Conservation (phyloP, 2,888 invertebrate genomes). For the Drosophila percnosoma region DNA sequence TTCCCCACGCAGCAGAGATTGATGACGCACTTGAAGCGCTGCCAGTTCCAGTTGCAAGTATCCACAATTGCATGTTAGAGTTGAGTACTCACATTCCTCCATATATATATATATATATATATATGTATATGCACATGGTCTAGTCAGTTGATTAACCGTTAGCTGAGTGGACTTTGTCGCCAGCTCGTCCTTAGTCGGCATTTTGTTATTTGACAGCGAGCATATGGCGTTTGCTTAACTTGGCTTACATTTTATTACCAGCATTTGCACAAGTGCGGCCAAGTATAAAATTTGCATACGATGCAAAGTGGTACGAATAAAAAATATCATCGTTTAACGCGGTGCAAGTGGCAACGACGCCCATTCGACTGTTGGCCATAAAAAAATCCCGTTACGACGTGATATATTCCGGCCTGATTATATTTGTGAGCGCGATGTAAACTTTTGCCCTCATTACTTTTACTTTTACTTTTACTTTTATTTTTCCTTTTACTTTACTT, state of each 20-base stretch:
- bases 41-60: constrained; percentile 39
- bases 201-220: constrained; percentile 75
- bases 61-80: constrained; percentile 36
- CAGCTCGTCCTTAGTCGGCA: constrained; percentile 65
- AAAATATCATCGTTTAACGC: constrained; percentile 40
- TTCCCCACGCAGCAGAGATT: constrained; percentile 61
- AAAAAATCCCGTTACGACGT: constrained; percentile 68
- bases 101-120: not conserved
- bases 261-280: constrained; percentile 61
- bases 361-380: constrained; percentile 59
- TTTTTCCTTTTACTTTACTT: not conserved
- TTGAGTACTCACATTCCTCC: not conserved
- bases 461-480: constrained; percentile 13
- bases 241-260: constrained; percentile 38
- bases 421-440: constrained; percentile 3
- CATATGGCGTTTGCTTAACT: constrained; percentile 36
- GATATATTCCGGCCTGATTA: constrained; percentile 46
- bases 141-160: constrained; percentile 55
- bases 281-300: constrained; percentile 75
- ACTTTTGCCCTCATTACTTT: constrained; percentile 22
- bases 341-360: constrained; percentile 55
- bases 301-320: constrained; percentile 56
- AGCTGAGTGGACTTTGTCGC: constrained; percentile 57
- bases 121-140: constrained; percentile 11
- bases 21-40: constrained; percentile 75